Conservation (phyloP, 2,113 vertebrate species). For the Formicarius rufipectus region DNA sequence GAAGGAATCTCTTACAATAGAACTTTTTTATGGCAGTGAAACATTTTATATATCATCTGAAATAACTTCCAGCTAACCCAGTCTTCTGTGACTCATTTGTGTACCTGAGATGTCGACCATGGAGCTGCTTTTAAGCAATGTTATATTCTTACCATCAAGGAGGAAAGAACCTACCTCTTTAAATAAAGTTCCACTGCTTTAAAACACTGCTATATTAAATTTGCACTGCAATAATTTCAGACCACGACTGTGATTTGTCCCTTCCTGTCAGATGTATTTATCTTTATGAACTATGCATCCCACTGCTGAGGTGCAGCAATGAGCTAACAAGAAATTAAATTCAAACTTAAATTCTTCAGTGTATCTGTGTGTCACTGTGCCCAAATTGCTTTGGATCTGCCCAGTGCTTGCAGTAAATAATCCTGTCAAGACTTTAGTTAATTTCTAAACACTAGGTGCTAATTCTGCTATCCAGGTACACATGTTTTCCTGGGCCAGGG, state of each 20-base stretch:
- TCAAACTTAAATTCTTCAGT: background rate
- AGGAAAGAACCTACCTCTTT: background rate
- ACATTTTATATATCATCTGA: background rate
- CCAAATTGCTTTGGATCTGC: background rate
- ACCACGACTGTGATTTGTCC: constrained; percentile 35
- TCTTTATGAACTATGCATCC: background rate
- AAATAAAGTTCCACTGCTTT: background rate
- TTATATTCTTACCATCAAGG: background rate
- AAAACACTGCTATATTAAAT: background rate
- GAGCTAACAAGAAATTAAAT: background rate
- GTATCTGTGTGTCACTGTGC: background rate
- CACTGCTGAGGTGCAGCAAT: background rate
- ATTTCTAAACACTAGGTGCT: constrained; percentile 60
- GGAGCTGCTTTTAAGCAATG: background rate
- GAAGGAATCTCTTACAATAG: background rate
- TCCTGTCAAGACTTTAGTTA: background rate
- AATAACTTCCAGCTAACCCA: background rate
- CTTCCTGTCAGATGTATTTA: background rate
- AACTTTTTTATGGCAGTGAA: background rate
- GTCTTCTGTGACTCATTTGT: background rate
- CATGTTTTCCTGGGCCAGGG: background rate
- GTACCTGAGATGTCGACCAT: background rate
- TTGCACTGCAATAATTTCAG: constrained; percentile 40
- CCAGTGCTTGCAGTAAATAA: background rate
- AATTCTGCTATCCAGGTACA: constrained; percentile 13